These are phyloP conservation scores for Cartodere bifasciata DNA, from an alignment of 2,888 invertebrate species.

Conservation along the genomic window DNA sequence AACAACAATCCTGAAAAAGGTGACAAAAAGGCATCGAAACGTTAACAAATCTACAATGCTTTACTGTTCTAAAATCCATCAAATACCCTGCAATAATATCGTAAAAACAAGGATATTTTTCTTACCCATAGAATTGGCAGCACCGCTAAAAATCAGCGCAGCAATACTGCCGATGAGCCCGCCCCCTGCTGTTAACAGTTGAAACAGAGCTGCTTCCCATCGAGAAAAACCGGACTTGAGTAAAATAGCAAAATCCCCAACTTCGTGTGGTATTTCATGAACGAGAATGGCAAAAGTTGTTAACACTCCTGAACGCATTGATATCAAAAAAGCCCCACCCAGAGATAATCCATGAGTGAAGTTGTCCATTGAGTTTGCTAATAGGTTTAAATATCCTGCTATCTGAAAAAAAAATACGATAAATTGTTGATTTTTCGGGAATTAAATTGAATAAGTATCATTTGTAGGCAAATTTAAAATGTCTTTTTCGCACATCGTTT, in stretches of 20 bases:
- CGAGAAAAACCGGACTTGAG: conserved; percentile 83
- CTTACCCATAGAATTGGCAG: conserved; percentile 63
- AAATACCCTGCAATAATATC: too few relatives aligned
- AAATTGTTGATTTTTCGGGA: too few relatives aligned
- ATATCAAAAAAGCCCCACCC: conserved; percentile 93
- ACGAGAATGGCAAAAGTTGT: conserved; percentile 91
- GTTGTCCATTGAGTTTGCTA: conserved; percentile 96
- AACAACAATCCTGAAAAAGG: too few relatives aligned
- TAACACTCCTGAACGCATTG: conserved; percentile 75
- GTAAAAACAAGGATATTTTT: too few relatives aligned
- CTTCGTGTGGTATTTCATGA: conserved; percentile 96
- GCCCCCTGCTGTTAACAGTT: conserved; percentile 80
- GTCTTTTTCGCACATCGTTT: too few relatives aligned
- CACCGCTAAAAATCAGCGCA: conserved; percentile 74
- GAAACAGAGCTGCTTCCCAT: conserved; percentile 91
- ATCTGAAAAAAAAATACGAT: conserved; percentile 45
- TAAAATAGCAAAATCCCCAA: conserved; percentile 97
- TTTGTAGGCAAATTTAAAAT: too few relatives aligned
- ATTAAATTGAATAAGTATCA: too few relatives aligned
- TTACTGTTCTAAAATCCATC: too few relatives aligned
- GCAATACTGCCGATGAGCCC: conserved; percentile 81
- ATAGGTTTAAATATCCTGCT: conserved; percentile 85
- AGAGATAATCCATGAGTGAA: conserved; percentile 97
- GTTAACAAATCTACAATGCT: too few relatives aligned
- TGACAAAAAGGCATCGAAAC: too few relatives aligned